phyloP scores from a whole-genome alignment of 2,888 invertebrate genomes.

The Morpho helenor region DNA sequence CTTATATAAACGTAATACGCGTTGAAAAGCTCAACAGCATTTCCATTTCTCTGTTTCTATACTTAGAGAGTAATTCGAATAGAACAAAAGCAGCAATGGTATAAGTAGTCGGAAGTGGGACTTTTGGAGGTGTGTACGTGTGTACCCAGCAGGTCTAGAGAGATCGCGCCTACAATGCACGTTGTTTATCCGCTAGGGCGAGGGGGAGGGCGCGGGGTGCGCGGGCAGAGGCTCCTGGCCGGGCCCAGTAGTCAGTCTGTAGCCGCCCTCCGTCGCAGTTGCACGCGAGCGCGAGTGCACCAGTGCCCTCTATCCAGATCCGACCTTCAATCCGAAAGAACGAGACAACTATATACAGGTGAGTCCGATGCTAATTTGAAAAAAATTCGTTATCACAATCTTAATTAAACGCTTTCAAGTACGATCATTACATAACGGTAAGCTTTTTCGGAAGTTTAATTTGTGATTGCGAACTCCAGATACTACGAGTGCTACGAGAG shows the following conservation, averaged over 20 bases:
- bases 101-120: conserved; percentile 13
- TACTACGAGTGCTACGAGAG: conserved; percentile 26
- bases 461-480: too few relatives aligned
- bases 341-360: conserved; percentile 73
- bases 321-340: conserved; percentile 75
- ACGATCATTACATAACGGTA: background rate
- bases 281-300: conserved; percentile 60
- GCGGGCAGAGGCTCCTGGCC: conserved; percentile 57
- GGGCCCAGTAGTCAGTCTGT: conserved; percentile 65
- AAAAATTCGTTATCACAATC: conserved; percentile 5
- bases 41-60: conserved; percentile 33
- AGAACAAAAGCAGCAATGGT: conserved; percentile 22
- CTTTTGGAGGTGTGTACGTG: conserved; percentile 41
- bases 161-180: conserved; percentile 76
- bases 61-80: background rate
- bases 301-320: conserved; percentile 50
- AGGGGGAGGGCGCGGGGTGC: conserved; percentile 34
- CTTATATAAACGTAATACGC: conserved; percentile 31
- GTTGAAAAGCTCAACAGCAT: conserved; percentile 16
- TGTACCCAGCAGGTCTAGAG: conserved; percentile 53
- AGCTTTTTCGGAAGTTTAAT: background rate
- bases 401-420: too few relatives aligned
- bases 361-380: conserved; percentile 42
- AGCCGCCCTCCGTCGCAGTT: conserved; percentile 56
- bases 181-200: conserved; percentile 75